A percentile compares a stretch with the other conserved stretches of the same genome.
Evolutionary conservation across 37 sponge, comb jelly and placozoan species (phyloP).

Genomic region (Agelas oroides): DNA sequence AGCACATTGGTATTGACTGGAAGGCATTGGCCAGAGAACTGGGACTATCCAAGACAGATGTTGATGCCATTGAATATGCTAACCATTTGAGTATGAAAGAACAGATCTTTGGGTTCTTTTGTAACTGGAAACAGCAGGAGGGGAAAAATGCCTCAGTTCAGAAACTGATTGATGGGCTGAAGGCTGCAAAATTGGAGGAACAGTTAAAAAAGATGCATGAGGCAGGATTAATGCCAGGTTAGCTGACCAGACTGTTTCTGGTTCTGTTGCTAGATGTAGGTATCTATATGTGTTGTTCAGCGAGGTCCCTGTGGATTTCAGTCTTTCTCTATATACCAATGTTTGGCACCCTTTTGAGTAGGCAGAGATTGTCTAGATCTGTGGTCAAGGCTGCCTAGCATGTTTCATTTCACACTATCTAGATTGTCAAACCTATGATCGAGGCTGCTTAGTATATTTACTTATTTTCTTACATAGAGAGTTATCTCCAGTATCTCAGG

Average conservation of each 20-base stretch:
- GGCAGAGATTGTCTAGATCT: too few species aligned
- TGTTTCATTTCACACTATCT: too few species aligned
- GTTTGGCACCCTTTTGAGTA: too few species aligned
- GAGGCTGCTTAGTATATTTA: not conserved
- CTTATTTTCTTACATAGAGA: too few species aligned
- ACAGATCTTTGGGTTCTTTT: constrained; percentile 30
- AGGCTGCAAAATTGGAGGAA: constrained; percentile 11
- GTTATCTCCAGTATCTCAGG: too few species aligned
- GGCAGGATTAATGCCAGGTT: not conserved
- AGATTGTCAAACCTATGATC: too few species aligned
- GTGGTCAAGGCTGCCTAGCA: too few species aligned
- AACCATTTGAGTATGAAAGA: constrained; percentile 16
- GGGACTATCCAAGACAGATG: constrained; percentile 18
- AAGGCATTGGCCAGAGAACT: constrained; percentile 37
- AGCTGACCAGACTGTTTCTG: too few species aligned
- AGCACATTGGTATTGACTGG: constrained; percentile 40
- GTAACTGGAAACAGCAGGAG: constrained; percentile 24
- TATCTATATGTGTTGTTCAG: too few species aligned
- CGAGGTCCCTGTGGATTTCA: too few species aligned
- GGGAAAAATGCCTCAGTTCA: constrained; percentile 23
- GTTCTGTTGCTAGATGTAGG: too few species aligned
- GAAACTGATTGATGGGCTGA: constrained; percentile 10
- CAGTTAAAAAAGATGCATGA: not conserved
- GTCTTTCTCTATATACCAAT: too few species aligned
- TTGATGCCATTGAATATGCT: constrained; percentile 34